phyloP scores from a whole-genome alignment of 2,113 vertebrate species.

The Genyomyrus donnyi region DNA sequence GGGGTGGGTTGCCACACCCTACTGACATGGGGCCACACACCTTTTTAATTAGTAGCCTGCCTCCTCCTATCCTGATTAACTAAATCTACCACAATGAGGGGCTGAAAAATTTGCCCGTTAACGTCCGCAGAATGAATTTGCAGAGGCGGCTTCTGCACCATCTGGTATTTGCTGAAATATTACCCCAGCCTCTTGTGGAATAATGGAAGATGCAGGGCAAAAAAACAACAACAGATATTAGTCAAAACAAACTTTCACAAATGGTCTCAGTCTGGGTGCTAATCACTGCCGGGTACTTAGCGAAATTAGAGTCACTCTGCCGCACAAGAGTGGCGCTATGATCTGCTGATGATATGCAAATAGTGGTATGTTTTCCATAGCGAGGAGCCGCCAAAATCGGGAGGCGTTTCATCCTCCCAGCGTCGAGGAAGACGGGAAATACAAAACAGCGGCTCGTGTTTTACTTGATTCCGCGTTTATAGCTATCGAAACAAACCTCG shows the following conservation, averaged over 20 bases:
- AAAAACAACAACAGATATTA: constrained; percentile 1
- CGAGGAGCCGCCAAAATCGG: not conserved
- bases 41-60: not conserved
- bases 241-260: constrained; percentile 4
- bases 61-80: not conserved
- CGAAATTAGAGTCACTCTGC: not conserved
- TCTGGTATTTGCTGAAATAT: not conserved
- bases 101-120: not conserved
- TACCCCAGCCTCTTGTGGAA: not conserved
- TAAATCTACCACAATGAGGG: not conserved
- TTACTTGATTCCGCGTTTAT: not conserved
- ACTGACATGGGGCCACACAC: not conserved
- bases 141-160: not conserved
- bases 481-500: not conserved
- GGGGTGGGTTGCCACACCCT: too few species aligned
- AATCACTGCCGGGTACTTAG: not conserved
- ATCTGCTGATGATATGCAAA: not conserved
- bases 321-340: not conserved
- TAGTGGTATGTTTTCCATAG: not conserved
- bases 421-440: not conserved
- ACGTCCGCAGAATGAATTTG: not conserved
- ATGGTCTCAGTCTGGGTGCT: not conserved
- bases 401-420: not conserved
- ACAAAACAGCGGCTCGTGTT: not conserved
- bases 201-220: not conserved